Evolutionary conservation across 2,113 vertebrate species (phyloP).

Genomic region (Cinclus cinclus): DNA sequence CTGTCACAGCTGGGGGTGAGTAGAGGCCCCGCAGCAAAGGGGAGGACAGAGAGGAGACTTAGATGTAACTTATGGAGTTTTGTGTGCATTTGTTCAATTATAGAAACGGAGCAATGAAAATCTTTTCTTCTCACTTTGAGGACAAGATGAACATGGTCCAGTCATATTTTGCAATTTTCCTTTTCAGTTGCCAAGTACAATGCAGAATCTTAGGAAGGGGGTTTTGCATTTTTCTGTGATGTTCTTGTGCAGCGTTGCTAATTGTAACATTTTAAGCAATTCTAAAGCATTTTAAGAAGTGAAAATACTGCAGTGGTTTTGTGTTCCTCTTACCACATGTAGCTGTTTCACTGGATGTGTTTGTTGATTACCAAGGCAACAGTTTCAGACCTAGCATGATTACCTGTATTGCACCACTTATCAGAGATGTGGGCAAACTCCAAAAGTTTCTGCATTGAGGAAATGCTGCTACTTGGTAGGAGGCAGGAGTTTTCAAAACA

Average conservation of each 20-base stretch:
- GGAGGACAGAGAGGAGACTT: background rate
- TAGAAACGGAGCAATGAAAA: background rate
- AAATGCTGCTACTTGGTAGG: conserved; percentile 25
- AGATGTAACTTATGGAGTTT: background rate
- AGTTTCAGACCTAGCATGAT: background rate
- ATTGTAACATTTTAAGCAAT: background rate
- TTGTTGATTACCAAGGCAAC: conserved; percentile 24
- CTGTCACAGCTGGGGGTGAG: background rate
- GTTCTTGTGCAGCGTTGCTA: background rate
- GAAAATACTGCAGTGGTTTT: background rate
- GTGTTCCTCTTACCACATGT: background rate
- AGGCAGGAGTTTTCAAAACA: conserved; percentile 3
- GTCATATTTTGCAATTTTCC: background rate
- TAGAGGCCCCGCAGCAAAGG: background rate
- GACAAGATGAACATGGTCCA: background rate
- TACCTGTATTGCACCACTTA: conserved; percentile 30
- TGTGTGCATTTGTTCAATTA: background rate
- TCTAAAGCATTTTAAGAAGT: background rate
- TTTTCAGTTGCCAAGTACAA: background rate
- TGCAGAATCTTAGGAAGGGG: background rate
- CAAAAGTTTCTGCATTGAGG: background rate
- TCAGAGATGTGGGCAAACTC: conserved; percentile 46
- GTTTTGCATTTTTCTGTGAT: background rate
- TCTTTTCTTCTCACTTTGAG: background rate
- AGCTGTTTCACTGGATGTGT: conserved; percentile 6